These are phyloP conservation scores for Chrysocyon brachyurus DNA, from an alignment of 2,797 vertebrate species.

Conservation along the genomic window DNA sequence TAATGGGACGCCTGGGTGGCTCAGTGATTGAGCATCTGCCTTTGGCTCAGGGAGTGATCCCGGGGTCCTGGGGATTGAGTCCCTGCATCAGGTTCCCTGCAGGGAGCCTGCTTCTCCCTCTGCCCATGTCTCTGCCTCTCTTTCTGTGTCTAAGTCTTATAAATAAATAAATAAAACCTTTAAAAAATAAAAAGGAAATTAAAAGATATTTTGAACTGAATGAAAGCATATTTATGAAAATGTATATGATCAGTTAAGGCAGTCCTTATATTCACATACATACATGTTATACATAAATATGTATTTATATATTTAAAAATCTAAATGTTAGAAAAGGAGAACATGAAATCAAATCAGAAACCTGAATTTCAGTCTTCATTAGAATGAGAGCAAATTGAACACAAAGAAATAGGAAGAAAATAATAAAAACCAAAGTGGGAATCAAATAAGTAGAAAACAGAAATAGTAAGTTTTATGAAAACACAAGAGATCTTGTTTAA, in stretches of 20 bases:
- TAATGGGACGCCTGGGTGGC: too few relatives aligned
- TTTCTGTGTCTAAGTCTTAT: too few relatives aligned
- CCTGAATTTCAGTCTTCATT: not conserved
- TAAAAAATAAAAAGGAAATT: not conserved
- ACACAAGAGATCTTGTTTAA: not conserved
- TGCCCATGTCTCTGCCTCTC: too few relatives aligned
- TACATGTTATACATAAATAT: not conserved
- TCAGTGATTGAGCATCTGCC: too few relatives aligned
- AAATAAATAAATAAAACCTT: too few relatives aligned
- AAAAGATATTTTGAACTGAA: not conserved
- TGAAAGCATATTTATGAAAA: constrained; percentile 18
- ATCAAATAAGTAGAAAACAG: not conserved
- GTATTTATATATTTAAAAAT: not conserved
- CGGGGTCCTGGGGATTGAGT: too few relatives aligned
- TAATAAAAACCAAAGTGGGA: not conserved
- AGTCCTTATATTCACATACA: not conserved
- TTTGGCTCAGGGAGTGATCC: too few relatives aligned
- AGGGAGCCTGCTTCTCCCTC: too few relatives aligned
- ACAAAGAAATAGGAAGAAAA: not conserved
- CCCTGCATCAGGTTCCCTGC: too few relatives aligned
- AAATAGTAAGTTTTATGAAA: not conserved
- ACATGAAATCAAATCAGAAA: not conserved
- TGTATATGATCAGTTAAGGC: not conserved
- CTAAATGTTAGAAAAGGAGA: not conserved
- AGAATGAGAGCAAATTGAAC: not conserved